Evolutionary conservation across 2,888 invertebrate genomes (phyloP), one percentile per base, ranked within the genome.

Genomic region (Philaethria dido): DNA sequence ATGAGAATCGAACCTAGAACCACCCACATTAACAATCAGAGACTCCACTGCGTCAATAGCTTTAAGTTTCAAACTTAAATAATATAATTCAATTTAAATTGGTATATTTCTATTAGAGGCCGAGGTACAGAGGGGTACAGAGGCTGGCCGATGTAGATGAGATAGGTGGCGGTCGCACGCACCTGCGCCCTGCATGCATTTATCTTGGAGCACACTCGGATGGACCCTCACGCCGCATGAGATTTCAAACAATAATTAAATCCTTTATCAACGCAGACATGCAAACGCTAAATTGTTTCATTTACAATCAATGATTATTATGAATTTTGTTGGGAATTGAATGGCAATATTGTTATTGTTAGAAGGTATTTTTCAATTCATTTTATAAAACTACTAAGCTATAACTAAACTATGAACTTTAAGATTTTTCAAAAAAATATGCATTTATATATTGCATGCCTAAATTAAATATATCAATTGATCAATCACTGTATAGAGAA

Each of bases 171-270:
- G 69, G 65, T 29, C 72, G 71, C 64, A 52, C 73, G 69, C 66
- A 68, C 65, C 68, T 68, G 68, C 48, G 68, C 39, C 55, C 68
- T 33, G 13, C 64, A 57, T 64, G 70, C 77, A 79, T 84, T 82
- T 82, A 83, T 84, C 84, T 84, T 78, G 74, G 77, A 77, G 72
- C 74, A 69, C 73, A 60, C 60, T 60, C 60, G 72, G 70, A 70
- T 67, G 68, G 70, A 68, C 69, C 68, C 72, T 70, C 69, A 65
- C 73, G 29, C 47, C 62, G 57, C 36, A 62, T 25, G 42, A 66
- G 29, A 54, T 48, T 52, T 52, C 20, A 52, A 61, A 52, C 45
- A 50, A 50, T 60, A 60, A 52, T 61, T 61, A 60, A 60, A 60
- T 60, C 60, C 60, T 60, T 60, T 60, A 60, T 60, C 60, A 60